Evolutionary conservation across 2,113 vertebrate genomes (phyloP).

Genomic region (Nothobranchius kuhntae): DNA sequence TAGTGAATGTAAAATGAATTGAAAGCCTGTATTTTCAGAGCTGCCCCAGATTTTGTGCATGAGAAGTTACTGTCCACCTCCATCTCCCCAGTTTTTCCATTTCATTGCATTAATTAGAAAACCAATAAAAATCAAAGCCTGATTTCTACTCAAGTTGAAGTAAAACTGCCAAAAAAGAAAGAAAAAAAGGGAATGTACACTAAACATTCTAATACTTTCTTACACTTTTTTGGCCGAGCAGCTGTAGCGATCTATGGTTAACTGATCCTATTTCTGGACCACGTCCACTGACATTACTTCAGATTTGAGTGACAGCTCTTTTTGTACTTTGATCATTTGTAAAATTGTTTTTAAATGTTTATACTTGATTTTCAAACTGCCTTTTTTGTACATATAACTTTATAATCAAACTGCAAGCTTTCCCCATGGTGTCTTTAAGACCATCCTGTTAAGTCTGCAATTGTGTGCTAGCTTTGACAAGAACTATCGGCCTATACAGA

Average conservation of each 20-base stretch:
- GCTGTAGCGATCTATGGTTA: conserved; percentile 55
- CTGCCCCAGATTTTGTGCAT: conserved; percentile 59
- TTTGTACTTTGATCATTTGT: conserved; percentile 98
- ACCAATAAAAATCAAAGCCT: conserved; percentile 11
- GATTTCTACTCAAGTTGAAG: conserved; percentile 71
- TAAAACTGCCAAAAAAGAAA: conserved; percentile 79
- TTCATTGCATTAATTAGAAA: conserved; percentile 36
- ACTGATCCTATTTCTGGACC: conserved; percentile 58
- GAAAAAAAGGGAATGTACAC: conserved; percentile 71
- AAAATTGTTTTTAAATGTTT: conserved; percentile 99
- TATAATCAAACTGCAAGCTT: conserved; percentile 87
- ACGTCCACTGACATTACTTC: conserved; percentile 74
- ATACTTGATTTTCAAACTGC: conserved; percentile 99
- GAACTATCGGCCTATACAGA: conserved; percentile 84
- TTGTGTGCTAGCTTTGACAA: conserved; percentile 87
- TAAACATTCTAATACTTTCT: conserved; percentile 76
- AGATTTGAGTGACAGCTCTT: conserved; percentile 85
- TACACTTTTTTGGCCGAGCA: conserved; percentile 72
- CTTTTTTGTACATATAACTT: conserved; percentile 97
- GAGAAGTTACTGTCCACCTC: conserved; percentile 58
- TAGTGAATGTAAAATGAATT: conserved; percentile 75
- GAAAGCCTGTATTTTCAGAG: conserved; percentile 69
- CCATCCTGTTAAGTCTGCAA: conserved; percentile 86
- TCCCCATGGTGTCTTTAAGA: conserved; percentile 94
- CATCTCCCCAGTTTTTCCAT: conserved; percentile 40